These are phyloP conservation scores for Trematocara marginatum DNA, from an alignment of 2,113 vertebrate genomes.

Conservation along the genomic window DNA sequence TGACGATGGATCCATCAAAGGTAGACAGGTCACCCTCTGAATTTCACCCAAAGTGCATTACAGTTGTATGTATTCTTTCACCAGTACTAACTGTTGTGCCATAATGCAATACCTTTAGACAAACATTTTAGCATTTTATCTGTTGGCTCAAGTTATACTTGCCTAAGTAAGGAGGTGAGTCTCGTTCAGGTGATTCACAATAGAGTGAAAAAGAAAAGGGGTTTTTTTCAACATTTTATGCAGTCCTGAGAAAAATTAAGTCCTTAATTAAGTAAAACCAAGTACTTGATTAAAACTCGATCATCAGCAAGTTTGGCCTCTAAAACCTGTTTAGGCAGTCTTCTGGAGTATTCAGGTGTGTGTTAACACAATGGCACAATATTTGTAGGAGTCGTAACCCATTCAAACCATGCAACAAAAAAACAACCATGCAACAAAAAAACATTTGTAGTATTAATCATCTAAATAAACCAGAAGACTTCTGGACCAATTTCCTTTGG, in stretches of 20 bases:
- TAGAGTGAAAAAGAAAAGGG: neutral
- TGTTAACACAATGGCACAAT: neutral
- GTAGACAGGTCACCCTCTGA: neutral
- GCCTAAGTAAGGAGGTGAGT: neutral
- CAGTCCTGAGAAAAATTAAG: neutral
- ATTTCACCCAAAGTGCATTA: neutral
- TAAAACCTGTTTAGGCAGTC: neutral
- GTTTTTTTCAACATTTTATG: neutral
- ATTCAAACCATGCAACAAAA: neutral
- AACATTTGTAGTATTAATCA: neutral
- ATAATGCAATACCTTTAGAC: neutral
- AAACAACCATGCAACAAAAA: neutral
- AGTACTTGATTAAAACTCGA: neutral
- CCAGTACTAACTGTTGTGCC: neutral
- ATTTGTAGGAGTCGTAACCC: accelerated
- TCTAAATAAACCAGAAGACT: neutral
- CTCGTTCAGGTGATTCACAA: neutral
- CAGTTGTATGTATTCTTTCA: neutral
- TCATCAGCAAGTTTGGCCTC: neutral
- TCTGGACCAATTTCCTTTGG: neutral
- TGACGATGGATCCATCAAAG: neutral
- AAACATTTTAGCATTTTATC: neutral
- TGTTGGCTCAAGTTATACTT: neutral
- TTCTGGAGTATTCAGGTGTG: neutral
- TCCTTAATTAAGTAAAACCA: neutral